Percentiles rank a stretch among this genome's conserved stretches.
Conservation (phyloP, 1,140 invertebrate genomes). For the Druon quercuslanigerum region DNA sequence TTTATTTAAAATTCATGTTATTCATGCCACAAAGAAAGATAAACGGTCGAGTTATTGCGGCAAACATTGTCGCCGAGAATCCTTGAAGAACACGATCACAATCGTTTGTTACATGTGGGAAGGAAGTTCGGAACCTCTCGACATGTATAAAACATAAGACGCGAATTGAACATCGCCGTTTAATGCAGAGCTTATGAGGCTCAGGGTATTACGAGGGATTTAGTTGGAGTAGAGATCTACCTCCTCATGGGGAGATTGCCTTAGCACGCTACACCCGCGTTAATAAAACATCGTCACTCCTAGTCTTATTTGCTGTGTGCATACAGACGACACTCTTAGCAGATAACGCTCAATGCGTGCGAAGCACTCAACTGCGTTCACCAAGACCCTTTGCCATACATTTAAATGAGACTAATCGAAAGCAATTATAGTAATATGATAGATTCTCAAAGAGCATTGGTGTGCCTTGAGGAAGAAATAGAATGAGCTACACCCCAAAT, state of each 20-base stretch:
- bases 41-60: slow-evolving; percentile 4
- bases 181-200: no score
- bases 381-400: background rate
- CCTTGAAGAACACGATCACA: background rate
- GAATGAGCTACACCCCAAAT: no score
- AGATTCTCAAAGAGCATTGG: background rate
- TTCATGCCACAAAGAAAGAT: slow-evolving; percentile 17
- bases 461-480: background rate
- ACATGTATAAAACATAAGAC: no score
- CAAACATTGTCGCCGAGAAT: background rate
- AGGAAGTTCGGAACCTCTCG: background rate
- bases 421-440: slow-evolving; percentile 24
- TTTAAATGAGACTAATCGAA: slow-evolving; percentile 14
- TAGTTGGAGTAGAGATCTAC: no score
- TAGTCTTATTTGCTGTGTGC: background rate
- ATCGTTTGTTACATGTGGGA: slow-evolving; percentile 4
- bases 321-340: slow-evolving; percentile 8
- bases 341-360: slow-evolving; percentile 2
- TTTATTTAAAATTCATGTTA: slow-evolving; percentile 21
- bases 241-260: no score
- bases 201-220: no score
- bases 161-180: no score
- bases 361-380: background rate
- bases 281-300: background rate
- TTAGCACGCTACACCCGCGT: no score